Evolutionary conservation across 1,140 invertebrate species (phyloP).

Genomic region (Agrypnia vestita): DNA sequence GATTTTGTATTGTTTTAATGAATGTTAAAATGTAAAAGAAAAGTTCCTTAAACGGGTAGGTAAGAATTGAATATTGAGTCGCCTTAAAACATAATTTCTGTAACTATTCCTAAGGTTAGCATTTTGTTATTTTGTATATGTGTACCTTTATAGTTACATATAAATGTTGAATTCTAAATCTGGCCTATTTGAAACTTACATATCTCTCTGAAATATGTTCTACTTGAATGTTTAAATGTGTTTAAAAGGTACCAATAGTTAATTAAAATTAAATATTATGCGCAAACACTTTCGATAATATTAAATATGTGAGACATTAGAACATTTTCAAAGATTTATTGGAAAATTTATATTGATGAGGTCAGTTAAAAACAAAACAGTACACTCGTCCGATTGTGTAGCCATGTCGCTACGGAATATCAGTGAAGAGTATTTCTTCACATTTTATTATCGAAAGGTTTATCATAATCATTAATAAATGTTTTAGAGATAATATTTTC

Average conservation of each 20-base stretch:
- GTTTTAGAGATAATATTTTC: neutral
- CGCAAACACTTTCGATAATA: neutral
- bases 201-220: slow-evolving; percentile 47
- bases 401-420: too few species aligned
- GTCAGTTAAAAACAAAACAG: too few species aligned
- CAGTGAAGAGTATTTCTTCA: neutral
- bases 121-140: slow-evolving; percentile 34
- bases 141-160: slow-evolving; percentile 23
- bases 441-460: neutral
- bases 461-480: slow-evolving; percentile 14
- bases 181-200: slow-evolving; percentile 54
- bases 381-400: too few species aligned
- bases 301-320: neutral
- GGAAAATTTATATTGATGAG: too few species aligned
- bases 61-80: slow-evolving; percentile 18
- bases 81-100: slow-evolving; percentile 6
- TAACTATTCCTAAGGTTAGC: neutral
- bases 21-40: slow-evolving; percentile 4
- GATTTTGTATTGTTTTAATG: neutral
- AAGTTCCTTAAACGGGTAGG: slow-evolving; percentile 30
- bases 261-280: neutral
- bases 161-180: slow-evolving; percentile 54
- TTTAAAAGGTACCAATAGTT: slow-evolving; percentile 34
- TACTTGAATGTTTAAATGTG: slow-evolving; percentile 40
- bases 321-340: too few species aligned